A percentile compares a stretch with the other conserved stretches of the same genome.
These are phyloP conservation scores for Pomatorhinus ruficollis DNA, from an alignment of 2,113 vertebrate genomes.

Conservation along the genomic window DNA sequence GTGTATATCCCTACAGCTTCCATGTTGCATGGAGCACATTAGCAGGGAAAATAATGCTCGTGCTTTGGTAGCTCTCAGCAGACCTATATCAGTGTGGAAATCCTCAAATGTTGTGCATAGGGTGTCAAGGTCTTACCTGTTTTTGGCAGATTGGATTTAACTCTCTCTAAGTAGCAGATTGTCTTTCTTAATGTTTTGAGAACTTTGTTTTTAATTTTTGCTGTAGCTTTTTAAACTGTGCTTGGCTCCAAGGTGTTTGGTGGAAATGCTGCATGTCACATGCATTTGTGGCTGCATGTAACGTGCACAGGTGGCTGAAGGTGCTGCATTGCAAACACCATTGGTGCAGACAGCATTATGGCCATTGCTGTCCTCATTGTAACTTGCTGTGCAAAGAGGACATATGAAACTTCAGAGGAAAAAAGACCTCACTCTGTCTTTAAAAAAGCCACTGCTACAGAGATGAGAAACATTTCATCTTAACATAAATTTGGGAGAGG, in stretches of 20 bases:
- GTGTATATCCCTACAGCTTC: not conserved
- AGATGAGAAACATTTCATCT: not conserved
- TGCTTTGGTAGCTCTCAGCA: not conserved
- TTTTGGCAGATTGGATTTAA: not conserved
- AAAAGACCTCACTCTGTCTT: not conserved
- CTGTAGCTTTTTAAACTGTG: not conserved
- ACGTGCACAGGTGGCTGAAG: not conserved
- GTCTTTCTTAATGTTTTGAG: not conserved
- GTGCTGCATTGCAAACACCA: not conserved
- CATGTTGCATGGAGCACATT: not conserved
- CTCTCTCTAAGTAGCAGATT: not conserved
- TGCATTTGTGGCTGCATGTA: not conserved
- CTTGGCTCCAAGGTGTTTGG: not conserved
- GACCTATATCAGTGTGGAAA: not conserved
- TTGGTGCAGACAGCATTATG: accelerated
- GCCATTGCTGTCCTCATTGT: not conserved
- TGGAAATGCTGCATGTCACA: not conserved
- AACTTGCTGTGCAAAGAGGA: not conserved
- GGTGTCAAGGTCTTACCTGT: not conserved
- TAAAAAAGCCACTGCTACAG: not conserved
- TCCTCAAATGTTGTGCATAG: not conserved
- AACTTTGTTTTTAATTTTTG: not conserved
- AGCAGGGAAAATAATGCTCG: not conserved
- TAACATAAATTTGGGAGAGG: not conserved
- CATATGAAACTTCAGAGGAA: not conserved